Conservation (phyloP, 2,888 invertebrate genomes). For the Steinernema hermaphroditum region DNA sequence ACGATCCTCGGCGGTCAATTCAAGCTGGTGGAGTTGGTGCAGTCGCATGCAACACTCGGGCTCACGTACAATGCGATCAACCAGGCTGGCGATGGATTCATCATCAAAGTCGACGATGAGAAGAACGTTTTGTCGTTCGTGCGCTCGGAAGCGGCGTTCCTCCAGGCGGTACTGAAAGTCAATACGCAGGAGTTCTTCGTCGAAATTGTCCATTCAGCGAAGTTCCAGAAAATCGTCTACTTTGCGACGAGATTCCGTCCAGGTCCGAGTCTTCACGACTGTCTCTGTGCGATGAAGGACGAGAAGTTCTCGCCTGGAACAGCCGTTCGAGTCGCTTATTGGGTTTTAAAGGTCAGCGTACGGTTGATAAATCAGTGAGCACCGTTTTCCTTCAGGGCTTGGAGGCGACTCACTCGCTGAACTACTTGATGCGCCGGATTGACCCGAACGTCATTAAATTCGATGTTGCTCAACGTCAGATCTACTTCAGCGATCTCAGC, state of each 20-base stretch:
- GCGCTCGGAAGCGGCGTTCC: constrained; percentile 38
- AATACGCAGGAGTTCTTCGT: constrained; percentile 36
- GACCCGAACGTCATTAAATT: constrained; percentile 40
- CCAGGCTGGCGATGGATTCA: constrained; percentile 36
- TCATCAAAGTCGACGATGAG: constrained; percentile 36
- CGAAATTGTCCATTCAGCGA: constrained; percentile 37
- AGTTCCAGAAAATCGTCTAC: constrained; percentile 35
- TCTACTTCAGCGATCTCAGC: constrained; percentile 36
- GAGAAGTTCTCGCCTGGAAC: constrained; percentile 35
- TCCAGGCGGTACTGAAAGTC: constrained; percentile 32
- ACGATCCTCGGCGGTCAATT: constrained; percentile 35
- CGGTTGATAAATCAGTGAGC: not conserved
- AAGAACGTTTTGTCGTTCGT: constrained; percentile 37
- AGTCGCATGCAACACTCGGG: constrained; percentile 34
- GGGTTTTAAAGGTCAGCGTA: constrained; percentile 29
- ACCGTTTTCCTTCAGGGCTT: constrained; percentile 19
- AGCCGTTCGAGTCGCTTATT: constrained; percentile 33
- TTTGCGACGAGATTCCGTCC: constrained; percentile 36
- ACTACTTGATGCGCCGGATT: constrained; percentile 37
- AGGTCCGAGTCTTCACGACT: constrained; percentile 37
- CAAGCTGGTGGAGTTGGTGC: constrained; percentile 35
- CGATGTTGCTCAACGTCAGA: constrained; percentile 32
- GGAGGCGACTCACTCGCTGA: constrained; percentile 30
- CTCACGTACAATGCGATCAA: constrained; percentile 40
- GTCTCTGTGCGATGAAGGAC: constrained; percentile 34